Base-by-base conservation (phyloP, 2,888 invertebrate genomes). In the Napeogenes inachia region DNA sequence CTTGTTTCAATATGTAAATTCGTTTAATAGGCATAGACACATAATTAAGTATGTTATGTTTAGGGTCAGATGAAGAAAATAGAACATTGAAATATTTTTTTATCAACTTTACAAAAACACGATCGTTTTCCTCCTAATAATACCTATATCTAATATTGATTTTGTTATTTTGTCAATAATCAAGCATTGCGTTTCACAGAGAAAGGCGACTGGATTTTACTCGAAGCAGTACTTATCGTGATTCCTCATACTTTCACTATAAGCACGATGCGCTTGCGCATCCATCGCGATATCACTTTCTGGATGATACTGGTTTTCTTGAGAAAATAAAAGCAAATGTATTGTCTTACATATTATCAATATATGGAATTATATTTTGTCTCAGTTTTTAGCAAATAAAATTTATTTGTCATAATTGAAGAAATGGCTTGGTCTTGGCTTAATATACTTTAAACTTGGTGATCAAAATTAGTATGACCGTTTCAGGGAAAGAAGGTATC, bases 201-300 rank as follows among this genome's bases (percentile, higher is more conserved):
- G 66, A 66, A 66, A 64, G 61, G 55, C 55, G 50, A 21, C 32
- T 46, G 59, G 59, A 61, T 66, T 61, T 21, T 21, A 45, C 61
- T 45, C 42, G 59, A 57, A 54, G 21, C 21, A 21, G 50, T 13
- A 57, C 5, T 32, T 33, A 54, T 4, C 55, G 35, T 53, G 61
- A 61, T 66, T 64, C 66, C 59, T 59, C 59, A 42, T 21, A 66
- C 66, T 66, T 66, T 66, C 66, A 64, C 66, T 64, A 42, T 30
- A 64, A 61, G 54, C 63, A 33, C 50, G 50, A 4, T 53, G 59
- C 54, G 53, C 50, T 32, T 63, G 62, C 56, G 63, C 59, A 59
- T 46, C 10, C 56, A 38, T 32, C 45, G 8, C 50, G 56, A 21
- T 47, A 54, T n/a, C 57, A 54, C 54, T 54, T 46, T 60, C 47